These are phyloP conservation scores for Chaunax sp. DNA, from an alignment of 2,797 vertebrate species.

Conservation along the genomic window DNA sequence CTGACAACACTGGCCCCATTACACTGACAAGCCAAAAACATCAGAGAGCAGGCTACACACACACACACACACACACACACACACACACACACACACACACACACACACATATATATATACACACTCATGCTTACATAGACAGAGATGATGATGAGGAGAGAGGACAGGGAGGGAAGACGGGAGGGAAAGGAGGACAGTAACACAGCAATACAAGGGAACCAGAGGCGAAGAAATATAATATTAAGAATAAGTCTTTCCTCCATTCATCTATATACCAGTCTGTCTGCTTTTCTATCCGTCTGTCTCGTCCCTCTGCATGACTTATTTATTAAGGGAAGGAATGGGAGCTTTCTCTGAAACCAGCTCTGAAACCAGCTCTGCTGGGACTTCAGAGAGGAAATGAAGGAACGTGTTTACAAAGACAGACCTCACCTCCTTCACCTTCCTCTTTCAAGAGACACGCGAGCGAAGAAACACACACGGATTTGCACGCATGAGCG, in stretches of 20 bases:
- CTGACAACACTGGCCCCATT: constrained; percentile 82
- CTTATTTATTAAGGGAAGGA: constrained; percentile 36
- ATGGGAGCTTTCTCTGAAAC: constrained; percentile 26
- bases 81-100: constrained; percentile 24
- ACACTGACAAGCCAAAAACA: constrained; percentile 83
- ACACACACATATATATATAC: constrained; percentile 17
- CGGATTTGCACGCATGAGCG: constrained; percentile 10
- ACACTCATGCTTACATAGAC: constrained; percentile 33
- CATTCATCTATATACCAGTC: constrained; percentile 16
- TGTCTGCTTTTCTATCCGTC: constrained; percentile 24
- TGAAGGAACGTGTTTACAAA: constrained; percentile 46
- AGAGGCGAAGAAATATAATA: constrained; percentile 27
- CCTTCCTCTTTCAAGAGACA: constrained; percentile 9
- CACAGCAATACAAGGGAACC: constrained; percentile 30
- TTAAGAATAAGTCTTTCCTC: constrained; percentile 35
- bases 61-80: constrained; percentile 28
- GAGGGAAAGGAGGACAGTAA: constrained; percentile 42
- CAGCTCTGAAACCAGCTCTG: constrained; percentile 37
- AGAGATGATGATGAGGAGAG: constrained; percentile 66
- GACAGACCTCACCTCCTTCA: constrained; percentile 18
- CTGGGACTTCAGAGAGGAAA: constrained; percentile 23
- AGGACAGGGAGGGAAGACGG: constrained; percentile 43
- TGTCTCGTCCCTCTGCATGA: constrained; percentile 6
- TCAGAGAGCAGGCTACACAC: constrained; percentile 57
- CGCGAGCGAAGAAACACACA: constrained; percentile 4